These are phyloP conservation scores for Eupithecia vulgata DNA, from an alignment of 2,888 invertebrate species.

Conservation along the genomic window DNA sequence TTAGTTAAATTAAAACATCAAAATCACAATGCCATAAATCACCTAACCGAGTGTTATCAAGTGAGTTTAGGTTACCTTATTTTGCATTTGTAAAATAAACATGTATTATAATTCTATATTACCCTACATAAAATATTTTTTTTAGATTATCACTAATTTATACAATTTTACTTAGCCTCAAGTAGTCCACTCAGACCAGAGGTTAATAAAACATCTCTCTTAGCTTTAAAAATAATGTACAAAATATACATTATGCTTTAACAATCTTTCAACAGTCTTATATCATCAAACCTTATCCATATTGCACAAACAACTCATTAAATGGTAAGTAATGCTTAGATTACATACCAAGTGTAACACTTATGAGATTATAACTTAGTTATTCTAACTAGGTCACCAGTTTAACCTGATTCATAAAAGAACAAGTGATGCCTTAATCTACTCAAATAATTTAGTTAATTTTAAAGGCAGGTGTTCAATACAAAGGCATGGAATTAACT, in stretches of 20 bases:
- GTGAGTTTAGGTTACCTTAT: constrained; percentile 5
- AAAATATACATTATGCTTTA: constrained; percentile 78
- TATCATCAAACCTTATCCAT: constrained; percentile 80
- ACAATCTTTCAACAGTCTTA: constrained; percentile 83
- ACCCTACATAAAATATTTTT: constrained; percentile 25
- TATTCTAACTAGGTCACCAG: constrained; percentile 38
- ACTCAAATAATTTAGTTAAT: constrained; percentile 30
- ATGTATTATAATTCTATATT: constrained; percentile 29
- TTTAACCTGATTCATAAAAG: constrained; percentile 36
- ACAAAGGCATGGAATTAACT: constrained; percentile 26
- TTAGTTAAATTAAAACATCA: constrained; percentile 34
- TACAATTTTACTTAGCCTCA: constrained; percentile 66
- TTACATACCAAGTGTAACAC: constrained; percentile 38
- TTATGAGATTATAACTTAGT: constrained; percentile 44
- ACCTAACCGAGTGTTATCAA: constrained; percentile 27
- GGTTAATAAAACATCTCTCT: constrained; percentile 68
- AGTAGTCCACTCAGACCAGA: constrained; percentile 53
- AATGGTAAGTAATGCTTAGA: constrained; percentile 39
- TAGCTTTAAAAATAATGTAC: constrained; percentile 78
- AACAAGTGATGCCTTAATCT: constrained; percentile 32
- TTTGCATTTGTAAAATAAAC: constrained; percentile 25
- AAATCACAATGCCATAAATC: constrained; percentile 41
- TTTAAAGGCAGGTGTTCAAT: constrained; percentile 34
- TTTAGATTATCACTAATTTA: constrained; percentile 50
- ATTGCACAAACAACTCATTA: constrained; percentile 72